phyloP scores from a whole-genome alignment of 2,797 vertebrate genomes.

The Micropoecilia bifurca region DNA sequence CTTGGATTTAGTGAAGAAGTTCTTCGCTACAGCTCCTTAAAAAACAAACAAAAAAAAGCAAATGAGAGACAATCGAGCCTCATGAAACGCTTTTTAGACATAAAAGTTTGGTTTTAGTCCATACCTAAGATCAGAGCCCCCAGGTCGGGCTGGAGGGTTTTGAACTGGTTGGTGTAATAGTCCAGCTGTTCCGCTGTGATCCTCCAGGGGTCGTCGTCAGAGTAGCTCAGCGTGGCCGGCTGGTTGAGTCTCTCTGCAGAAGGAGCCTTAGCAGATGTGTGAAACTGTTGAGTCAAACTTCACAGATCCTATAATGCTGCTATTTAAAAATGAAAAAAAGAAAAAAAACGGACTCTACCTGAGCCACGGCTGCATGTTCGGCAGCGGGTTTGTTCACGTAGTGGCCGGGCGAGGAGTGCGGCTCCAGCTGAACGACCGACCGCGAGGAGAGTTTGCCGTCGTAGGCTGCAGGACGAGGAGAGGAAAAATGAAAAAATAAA shows the following conservation, averaged over 20 bases:
- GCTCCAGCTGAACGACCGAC: constrained; percentile 77
- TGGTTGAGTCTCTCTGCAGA: constrained; percentile 85
- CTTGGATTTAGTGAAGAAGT: constrained; percentile 98
- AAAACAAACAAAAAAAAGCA: constrained; percentile 16
- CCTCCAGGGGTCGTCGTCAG: constrained; percentile 92
- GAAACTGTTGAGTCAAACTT: background rate
- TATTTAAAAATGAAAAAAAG: background rate
- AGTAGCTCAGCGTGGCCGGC: constrained; percentile 76
- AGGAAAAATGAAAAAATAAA: background rate
- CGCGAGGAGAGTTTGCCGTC: constrained; percentile 62
- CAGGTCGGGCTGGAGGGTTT: constrained; percentile 90
- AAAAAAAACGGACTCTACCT: constrained; percentile 71
- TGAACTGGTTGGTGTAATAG: constrained; percentile 96
- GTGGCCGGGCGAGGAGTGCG: constrained; percentile 78
- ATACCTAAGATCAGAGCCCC: constrained; percentile 91
- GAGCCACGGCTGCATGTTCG: constrained; percentile 77
- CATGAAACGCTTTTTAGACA: background rate
- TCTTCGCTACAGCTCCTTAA: constrained; percentile 92
- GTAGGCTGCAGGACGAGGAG: constrained; percentile 50
- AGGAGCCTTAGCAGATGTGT: constrained; percentile 72
- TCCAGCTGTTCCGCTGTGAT: constrained; percentile 95
- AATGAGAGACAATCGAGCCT: background rate
- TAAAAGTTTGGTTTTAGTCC: background rate
- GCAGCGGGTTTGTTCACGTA: constrained; percentile 79
- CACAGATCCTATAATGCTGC: background rate